Evolutionary conservation across 1,140 invertebrate species (phyloP), one percentile per base, ranked within the genome.

Genomic region (Ditylenchus dipsaci): DNA sequence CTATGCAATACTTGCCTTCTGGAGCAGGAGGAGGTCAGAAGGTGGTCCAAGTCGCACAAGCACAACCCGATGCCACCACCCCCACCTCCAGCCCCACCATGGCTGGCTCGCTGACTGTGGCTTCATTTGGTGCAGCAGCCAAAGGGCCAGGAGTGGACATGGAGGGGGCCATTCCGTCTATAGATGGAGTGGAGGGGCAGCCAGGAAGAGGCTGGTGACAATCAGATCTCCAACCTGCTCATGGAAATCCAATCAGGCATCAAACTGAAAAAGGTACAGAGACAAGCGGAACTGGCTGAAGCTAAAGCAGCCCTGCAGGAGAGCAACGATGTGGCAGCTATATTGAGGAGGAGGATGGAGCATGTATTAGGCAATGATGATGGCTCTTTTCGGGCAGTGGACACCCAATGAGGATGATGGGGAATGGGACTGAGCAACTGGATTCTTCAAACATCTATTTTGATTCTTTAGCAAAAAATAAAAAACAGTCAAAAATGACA

Each of bases 271-370:
- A 82, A 80, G 67, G 78, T 79, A 3, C 69, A 77, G 49, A 27
- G 69, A 47, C 65, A 81, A 56, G 78, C 79, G 60, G 77, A 79
- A 57, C 63, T 65, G 45, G 72, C 56, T 30, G 68, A 76, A 30
- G 73, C 75, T 15, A 58, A 67, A 3, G 67, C 67, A 15, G 74
- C 75, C 7, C 33, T n/a, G n/a, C n/a, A 43, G 15, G 78, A 77
- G 21, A 30, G 47, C 23, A 77, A 80, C 26, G 73, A 80, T 42
- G 78, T 80, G 30, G 79, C 78, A 1, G 78, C 79, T 3, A 82
- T 80, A 70, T 66, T 80, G 43, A 62, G 68, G 19, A 56, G 69
- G 38, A 30, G 78, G 66, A 80, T 80, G 79, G 75, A 79, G 49
- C 79, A 80, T 67, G 77, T 80, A 11, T 23, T 76, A 26, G 77